Evolutionary conservation across 2,888 invertebrate species (phyloP).

Genomic region (Lochmaea capreae): DNA sequence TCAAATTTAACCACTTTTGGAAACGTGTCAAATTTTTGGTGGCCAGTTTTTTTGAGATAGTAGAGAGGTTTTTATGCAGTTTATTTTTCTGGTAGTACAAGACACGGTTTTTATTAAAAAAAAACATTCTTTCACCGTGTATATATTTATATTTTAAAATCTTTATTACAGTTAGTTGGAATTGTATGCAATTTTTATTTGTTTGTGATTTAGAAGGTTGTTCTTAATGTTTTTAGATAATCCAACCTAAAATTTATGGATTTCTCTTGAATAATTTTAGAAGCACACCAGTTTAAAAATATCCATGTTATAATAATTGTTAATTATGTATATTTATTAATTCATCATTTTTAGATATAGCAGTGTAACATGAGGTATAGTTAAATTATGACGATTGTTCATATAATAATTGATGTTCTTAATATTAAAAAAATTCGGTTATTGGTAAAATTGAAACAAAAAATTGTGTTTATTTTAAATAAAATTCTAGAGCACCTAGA

Average conservation of each 20-base stretch:
- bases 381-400: background rate
- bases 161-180: background rate
- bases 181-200: background rate
- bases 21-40: too few relatives aligned
- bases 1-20: too few relatives aligned
- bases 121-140: background rate
- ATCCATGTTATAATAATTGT: constrained; percentile 9
- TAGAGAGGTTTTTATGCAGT: too few relatives aligned
- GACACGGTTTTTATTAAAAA: background rate
- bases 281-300: background rate
- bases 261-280: background rate
- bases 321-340: constrained; percentile 1
- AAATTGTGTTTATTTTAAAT: constrained; percentile 1
- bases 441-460: background rate
- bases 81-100: too few relatives aligned
- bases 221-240: background rate
- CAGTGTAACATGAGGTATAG: background rate
- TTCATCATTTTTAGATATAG: constrained; percentile 2
- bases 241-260: background rate
- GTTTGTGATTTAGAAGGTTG: background rate
- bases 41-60: too few relatives aligned
- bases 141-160: background rate
- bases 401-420: constrained; percentile 8
- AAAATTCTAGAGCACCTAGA: constrained; percentile 7
- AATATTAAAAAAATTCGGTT: constrained; percentile 6